These are phyloP conservation scores for Cephalopachus bancanus DNA, from an alignment of 2,797 vertebrate species.

Conservation along the genomic window DNA sequence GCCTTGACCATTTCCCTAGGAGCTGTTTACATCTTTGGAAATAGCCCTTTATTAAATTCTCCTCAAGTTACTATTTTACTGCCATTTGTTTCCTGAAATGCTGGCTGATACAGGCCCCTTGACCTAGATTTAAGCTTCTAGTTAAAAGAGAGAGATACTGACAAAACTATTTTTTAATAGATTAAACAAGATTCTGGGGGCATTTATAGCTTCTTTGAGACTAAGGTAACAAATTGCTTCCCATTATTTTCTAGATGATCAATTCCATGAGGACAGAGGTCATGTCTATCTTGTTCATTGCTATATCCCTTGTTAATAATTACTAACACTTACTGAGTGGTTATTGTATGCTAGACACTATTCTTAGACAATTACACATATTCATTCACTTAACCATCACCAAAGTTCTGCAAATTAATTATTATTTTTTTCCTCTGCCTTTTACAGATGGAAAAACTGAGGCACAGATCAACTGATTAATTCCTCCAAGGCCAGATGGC, in stretches of 20 bases:
- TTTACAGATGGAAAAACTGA: background rate
- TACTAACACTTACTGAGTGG: background rate
- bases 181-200: constrained; percentile 28
- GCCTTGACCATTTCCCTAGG: background rate
- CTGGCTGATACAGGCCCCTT: background rate
- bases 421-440: background rate
- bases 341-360: background rate
- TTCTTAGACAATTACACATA: constrained; percentile 1
- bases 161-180: background rate
- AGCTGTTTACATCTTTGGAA: background rate
- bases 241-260: background rate
- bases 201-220: background rate
- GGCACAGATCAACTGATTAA: background rate
- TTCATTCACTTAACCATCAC: constrained; percentile 12
- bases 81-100: constrained; percentile 26
- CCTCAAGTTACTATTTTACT: background rate
- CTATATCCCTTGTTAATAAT: background rate
- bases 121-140: background rate
- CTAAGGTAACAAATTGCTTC: constrained; percentile 24
- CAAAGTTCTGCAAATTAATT: background rate
- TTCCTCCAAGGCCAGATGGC: background rate
- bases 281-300: background rate
- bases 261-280: background rate
- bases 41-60: constrained; percentile 1
- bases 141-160: background rate